Percentiles rank a stretch among this genome's conserved stretches.
These are phyloP conservation scores for Euspilapteryx auroguttella DNA, from an alignment of 2,888 invertebrate genomes.

Conservation along the genomic window DNA sequence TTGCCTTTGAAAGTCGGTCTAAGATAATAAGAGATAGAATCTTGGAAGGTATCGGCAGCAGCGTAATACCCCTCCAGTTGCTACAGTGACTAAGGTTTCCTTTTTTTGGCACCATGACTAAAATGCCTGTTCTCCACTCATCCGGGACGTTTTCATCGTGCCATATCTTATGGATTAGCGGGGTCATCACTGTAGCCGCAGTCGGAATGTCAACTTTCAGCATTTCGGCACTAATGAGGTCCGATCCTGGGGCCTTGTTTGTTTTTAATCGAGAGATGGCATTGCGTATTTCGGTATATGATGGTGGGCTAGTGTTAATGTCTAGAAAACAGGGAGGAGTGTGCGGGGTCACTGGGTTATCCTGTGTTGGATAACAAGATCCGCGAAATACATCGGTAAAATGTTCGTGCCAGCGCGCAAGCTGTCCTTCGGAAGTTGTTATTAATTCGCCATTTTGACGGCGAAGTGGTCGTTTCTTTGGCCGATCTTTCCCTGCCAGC, in stretches of 20 bases:
- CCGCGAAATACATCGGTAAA: no score
- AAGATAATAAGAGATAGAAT: slow-evolving; percentile 1
- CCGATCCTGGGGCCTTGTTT: background rate
- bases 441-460: no score
- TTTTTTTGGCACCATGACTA: slow-evolving; percentile 4
- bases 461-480: no score
- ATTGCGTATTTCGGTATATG: background rate
- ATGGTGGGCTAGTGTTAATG: no score
- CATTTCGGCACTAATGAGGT: background rate
- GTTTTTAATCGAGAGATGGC: background rate
- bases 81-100: slow-evolving; percentile 4
- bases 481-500: no score
- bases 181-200: background rate
- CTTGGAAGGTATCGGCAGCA: background rate
- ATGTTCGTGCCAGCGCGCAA: no score
- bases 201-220: background rate
- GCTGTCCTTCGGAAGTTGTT: no score
- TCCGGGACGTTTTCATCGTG: background rate
- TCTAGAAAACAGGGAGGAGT: no score
- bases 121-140: background rate
- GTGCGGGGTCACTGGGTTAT: no score
- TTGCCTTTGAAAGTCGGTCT: slow-evolving; percentile 1
- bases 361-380: no score
- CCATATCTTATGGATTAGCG: background rate
- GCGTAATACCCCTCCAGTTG: slow-evolving; percentile 4